These are phyloP conservation scores for Acropternis orthonyx DNA, from an alignment of 2,797 vertebrate genomes.

Conservation along the genomic window DNA sequence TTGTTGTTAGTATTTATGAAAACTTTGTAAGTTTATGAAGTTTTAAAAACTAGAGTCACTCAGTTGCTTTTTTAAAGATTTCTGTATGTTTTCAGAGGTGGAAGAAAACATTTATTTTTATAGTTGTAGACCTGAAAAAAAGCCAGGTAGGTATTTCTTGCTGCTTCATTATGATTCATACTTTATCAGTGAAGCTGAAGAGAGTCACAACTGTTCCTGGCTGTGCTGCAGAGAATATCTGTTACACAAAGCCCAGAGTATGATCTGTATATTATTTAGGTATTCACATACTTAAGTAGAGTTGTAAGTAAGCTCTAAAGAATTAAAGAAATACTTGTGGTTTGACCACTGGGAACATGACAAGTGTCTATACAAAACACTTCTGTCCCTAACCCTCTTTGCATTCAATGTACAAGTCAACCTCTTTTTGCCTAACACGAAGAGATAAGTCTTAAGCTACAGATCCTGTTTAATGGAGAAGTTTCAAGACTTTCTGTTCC, in stretches of 20 bases:
- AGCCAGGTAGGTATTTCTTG: background rate
- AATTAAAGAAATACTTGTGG: constrained; percentile 20
- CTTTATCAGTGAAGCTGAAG: background rate
- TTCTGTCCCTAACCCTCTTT: background rate
- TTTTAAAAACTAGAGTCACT: background rate
- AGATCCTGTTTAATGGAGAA: background rate
- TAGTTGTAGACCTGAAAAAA: background rate
- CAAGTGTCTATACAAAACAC: background rate
- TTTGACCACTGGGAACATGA: background rate
- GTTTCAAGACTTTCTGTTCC: background rate
- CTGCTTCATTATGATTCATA: background rate
- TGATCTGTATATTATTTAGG: background rate
- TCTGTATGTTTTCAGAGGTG: background rate
- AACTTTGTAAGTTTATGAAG: background rate
- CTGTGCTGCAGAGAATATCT: background rate
- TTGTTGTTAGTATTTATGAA: background rate
- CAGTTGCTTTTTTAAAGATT: background rate
- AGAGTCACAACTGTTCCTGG: background rate
- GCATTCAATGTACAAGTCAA: background rate
- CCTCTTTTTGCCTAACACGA: background rate
- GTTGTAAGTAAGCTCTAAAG: background rate
- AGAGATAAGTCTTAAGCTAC: background rate
- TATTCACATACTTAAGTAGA: background rate
- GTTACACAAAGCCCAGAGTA: background rate
- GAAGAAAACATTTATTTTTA: background rate